Evolutionary conservation across 2,113 vertebrate species (phyloP), one percentile per base, ranked within the genome.

Genomic region (Pionites leucogaster): DNA sequence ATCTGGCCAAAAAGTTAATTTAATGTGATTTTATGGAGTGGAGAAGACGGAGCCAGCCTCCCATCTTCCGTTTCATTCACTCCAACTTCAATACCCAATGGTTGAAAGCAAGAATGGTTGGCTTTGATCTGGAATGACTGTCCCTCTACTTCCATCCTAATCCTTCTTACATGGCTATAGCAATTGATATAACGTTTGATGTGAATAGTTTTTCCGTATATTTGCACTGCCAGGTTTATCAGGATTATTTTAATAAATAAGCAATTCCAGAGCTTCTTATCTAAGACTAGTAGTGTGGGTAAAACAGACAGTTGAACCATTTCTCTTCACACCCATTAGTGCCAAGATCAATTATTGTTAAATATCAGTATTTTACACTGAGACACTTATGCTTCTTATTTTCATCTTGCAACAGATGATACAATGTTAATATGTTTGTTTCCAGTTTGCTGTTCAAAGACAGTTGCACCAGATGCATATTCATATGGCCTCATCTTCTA

Each of bases 371-470:
- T 67, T 80, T 88, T 75, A 13, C 28, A 39, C 37, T 69, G 29
- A 65, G 25, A 22, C 14, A 13, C 10, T 22, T 44, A 18, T 8
- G 4, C 60, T 63, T 53, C 25, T 50, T 78, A 18, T 15, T 67
- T 86, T 76, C 8, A 31, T 79, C 31, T 79, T 79, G 35, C 11
- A 29, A 37, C 4, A 57, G 64, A 39, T 2, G 0, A 23, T 10
- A 17, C 0, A 3, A 6, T 7, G 47, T 75, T n/a, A 16, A 41
- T 9, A 27, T 5, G 0, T 9, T 85, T 68, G 0, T 8, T 85
- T 68, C 33, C 42, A 69, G 59, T 59, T 76, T 59, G 23, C 17
- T 1, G 3, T 82, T 80, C 1, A 2, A 53, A 52, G 17, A 13
- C 46, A 59, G 23, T n/a, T 39, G 17, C 27, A 33, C 49, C 39